Conservation (phyloP, 2,113 vertebrate genomes). For the Oxyura jamaicensis region DNA sequence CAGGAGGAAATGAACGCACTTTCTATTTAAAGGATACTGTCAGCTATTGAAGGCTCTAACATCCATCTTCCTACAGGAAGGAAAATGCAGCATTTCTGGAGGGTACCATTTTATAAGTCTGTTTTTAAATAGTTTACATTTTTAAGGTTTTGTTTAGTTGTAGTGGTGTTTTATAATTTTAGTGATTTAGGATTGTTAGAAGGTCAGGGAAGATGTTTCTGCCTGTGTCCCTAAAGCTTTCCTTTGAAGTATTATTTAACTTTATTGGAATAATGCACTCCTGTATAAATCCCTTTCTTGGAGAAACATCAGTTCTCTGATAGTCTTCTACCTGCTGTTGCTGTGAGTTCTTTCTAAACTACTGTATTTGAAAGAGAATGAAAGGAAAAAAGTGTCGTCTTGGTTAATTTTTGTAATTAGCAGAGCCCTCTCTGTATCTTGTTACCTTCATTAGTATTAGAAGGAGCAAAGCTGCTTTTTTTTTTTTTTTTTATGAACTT, state of each 20-base stretch:
- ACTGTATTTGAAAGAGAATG: neutral
- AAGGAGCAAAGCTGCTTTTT: neutral
- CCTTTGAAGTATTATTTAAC: neutral
- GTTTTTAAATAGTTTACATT: neutral
- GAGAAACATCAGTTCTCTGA: neutral
- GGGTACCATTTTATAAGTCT: neutral
- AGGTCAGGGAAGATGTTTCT: neutral
- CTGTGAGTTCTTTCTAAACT: neutral
- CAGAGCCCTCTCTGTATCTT: neutral
- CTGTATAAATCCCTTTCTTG: neutral
- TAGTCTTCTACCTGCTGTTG: neutral
- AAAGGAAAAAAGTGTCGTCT: neutral
- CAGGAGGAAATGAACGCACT: constrained; percentile 14
- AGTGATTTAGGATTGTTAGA: neutral
- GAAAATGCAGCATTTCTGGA: neutral
- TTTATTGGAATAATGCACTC: neutral
- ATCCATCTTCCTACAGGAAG: constrained; percentile 41
- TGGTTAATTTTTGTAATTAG: neutral
- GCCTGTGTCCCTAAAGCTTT: neutral
- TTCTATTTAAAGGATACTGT: constrained; percentile 62
- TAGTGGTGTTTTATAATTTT: neutral
- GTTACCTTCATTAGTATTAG: neutral
- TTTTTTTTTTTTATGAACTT: neutral
- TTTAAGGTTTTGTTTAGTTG: neutral
- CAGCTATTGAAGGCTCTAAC: constrained; percentile 18